Evolutionary conservation across 1,140 invertebrate species (phyloP).

Genomic region (Formica exsecta): DNA sequence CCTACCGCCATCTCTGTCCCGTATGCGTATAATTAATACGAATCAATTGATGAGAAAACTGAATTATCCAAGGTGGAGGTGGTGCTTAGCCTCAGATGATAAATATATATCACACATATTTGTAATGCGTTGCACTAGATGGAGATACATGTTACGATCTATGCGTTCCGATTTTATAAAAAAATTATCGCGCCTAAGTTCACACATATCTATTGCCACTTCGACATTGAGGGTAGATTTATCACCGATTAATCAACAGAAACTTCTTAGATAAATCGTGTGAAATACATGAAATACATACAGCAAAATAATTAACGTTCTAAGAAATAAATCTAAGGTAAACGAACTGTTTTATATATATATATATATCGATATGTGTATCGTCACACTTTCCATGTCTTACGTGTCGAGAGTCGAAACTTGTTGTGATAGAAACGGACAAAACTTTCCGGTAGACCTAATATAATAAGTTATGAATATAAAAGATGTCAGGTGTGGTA

Average conservation of each 20-base stretch:
- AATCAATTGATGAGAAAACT: not conserved
- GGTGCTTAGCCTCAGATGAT: not conserved
- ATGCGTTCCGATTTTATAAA: not conserved
- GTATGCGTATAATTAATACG: not conserved
- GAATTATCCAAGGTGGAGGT: not conserved
- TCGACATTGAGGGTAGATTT: no score
- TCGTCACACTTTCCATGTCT: no score
- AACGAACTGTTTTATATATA: not conserved
- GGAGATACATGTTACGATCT: not conserved
- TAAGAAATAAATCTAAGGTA: not conserved
- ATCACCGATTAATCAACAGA: not conserved
- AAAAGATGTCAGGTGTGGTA: no score
- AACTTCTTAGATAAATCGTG: not conserved
- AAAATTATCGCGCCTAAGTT: not conserved
- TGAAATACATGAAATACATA: not conserved
- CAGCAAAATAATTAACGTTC: not conserved
- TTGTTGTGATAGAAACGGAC: no score
- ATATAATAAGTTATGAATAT: no score
- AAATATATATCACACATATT: not conserved
- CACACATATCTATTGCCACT: not conserved
- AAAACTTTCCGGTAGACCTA: no score
- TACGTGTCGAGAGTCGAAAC: no score
- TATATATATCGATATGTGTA: not conserved
- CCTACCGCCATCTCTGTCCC: conserved; percentile 56
- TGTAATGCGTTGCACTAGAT: not conserved